Conservation (phyloP, 2,888 invertebrate genomes). For the Cecidostiba fungosa region DNA sequence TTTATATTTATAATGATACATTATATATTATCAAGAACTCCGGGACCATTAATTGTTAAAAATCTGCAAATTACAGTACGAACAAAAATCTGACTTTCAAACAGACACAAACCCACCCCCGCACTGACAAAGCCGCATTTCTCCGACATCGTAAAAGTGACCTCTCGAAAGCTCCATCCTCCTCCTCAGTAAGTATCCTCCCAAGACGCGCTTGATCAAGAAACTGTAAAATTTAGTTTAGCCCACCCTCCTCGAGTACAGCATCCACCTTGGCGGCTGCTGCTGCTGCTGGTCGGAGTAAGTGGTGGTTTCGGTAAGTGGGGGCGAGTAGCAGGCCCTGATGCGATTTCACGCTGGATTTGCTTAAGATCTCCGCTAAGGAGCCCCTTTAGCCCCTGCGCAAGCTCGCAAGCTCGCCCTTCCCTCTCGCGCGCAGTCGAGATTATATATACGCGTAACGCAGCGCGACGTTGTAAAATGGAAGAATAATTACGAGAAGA, state of each 20-base stretch:
- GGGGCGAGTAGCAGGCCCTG: constrained; percentile 77
- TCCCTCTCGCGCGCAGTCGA: constrained; percentile 5
- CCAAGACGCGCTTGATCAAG: constrained; percentile 11
- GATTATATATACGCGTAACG: constrained; percentile 49
- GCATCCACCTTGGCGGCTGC: neutral
- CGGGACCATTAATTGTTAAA: neutral
- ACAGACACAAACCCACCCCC: neutral
- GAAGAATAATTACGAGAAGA: constrained; percentile 61
- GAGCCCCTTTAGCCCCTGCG: constrained; percentile 70
- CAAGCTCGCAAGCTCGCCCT: neutral
- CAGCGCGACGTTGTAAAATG: constrained; percentile 58
- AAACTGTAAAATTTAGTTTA: constrained; percentile 57
- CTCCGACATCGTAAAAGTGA: neutral
- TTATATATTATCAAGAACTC: neutral
- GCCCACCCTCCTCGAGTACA: neutral
- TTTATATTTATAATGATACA: neutral
- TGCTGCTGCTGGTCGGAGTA: constrained; percentile 74
- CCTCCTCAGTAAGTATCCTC: neutral
- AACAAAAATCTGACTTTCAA: neutral
- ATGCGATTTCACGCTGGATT: constrained; percentile 87
- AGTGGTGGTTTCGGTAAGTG: constrained; percentile 77
- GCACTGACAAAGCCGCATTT: neutral
- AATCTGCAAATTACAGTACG: too few relatives aligned
- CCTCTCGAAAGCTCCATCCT: neutral
- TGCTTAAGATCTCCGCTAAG: constrained; percentile 84